phyloP scores from a whole-genome alignment of 2,888 invertebrate genomes.

The Sphaerophoria taeniata region DNA sequence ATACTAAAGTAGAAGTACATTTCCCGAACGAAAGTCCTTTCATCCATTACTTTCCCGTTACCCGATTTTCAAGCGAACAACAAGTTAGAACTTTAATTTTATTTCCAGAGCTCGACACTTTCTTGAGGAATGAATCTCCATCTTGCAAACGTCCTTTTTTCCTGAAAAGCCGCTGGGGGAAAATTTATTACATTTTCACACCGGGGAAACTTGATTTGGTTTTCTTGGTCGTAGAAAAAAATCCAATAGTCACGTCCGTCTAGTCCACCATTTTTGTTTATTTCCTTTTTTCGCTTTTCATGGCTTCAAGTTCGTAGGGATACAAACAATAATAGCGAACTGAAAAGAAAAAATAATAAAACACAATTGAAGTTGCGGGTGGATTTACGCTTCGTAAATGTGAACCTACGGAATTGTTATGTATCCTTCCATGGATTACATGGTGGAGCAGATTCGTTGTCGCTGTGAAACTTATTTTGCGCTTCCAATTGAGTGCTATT shows the following conservation, averaged over 20 bases:
- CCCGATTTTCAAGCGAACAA: not conserved
- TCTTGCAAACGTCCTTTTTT: not conserved
- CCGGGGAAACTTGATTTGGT: conserved; percentile 67
- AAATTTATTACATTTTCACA: conserved; percentile 70
- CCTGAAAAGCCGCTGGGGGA: conserved; percentile 14
- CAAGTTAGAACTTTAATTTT: conserved; percentile 55
- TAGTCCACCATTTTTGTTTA: conserved; percentile 27
- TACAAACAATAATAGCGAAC: conserved; percentile 29
- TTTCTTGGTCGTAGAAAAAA: not conserved
- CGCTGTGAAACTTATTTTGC: conserved; percentile 6
- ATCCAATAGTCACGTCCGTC: conserved; percentile 24
- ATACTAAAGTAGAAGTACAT: conserved; percentile 2
- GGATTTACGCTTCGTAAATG: conserved; percentile 32
- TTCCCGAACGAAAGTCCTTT: not conserved
- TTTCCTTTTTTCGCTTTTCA: conserved; percentile 22
- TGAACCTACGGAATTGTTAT: conserved; percentile 7
- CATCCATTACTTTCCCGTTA: not conserved
- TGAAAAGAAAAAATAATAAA: not conserved
- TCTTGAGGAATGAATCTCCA: conserved; percentile 28
- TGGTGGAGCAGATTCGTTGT: not conserved
- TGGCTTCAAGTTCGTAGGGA: conserved; percentile 11
- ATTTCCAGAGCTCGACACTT: conserved; percentile 66
- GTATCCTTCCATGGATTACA: conserved; percentile 22
- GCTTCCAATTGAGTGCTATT: conserved; percentile 42
- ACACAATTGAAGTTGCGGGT: conserved; percentile 40